These are phyloP conservation scores for Scrobipalpa atriplicella DNA, from an alignment of 2,888 invertebrate species.

Conservation along the genomic window DNA sequence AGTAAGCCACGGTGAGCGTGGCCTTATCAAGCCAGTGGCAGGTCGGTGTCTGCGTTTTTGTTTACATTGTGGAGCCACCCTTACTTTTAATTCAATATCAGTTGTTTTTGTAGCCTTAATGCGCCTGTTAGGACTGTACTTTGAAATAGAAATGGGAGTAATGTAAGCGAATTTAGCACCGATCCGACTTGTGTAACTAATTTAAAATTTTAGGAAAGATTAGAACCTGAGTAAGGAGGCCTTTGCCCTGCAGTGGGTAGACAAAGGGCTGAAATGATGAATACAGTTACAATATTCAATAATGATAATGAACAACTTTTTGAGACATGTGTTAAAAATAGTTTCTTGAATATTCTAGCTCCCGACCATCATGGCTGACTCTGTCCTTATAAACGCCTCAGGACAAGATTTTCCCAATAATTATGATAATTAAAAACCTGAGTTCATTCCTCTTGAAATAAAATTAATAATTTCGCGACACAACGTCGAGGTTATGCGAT, in stretches of 20 bases:
- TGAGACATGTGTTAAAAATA: too few relatives aligned
- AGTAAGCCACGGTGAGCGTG: slow-evolving; percentile 20
- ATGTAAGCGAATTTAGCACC: too few relatives aligned
- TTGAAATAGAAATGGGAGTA: background rate
- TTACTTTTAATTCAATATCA: slow-evolving; percentile 18
- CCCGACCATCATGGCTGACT: too few relatives aligned
- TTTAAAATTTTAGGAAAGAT: too few relatives aligned
- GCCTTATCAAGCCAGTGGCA: slow-evolving; percentile 24
- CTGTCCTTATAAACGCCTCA: too few relatives aligned
- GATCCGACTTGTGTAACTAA: too few relatives aligned
- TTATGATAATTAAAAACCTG: background rate
- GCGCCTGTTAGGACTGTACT: background rate
- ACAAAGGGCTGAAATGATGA: too few relatives aligned
- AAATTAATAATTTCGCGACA: slow-evolving; percentile 9
- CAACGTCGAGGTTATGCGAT: background rate
- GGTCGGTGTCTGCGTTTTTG: slow-evolving; percentile 22
- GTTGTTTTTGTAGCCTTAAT: slow-evolving; percentile 2
- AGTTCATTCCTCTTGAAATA: background rate
- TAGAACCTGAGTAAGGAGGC: too few relatives aligned
- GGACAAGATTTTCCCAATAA: background rate
- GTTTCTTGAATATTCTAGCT: too few relatives aligned
- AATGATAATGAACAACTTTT: too few relatives aligned
- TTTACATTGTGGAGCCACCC: slow-evolving; percentile 21
- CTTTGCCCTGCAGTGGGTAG: too few relatives aligned
- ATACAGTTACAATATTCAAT: too few relatives aligned